Evolutionary conservation across 2,888 invertebrate genomes (phyloP).

Genomic region (Amblyteles armatorius): DNA sequence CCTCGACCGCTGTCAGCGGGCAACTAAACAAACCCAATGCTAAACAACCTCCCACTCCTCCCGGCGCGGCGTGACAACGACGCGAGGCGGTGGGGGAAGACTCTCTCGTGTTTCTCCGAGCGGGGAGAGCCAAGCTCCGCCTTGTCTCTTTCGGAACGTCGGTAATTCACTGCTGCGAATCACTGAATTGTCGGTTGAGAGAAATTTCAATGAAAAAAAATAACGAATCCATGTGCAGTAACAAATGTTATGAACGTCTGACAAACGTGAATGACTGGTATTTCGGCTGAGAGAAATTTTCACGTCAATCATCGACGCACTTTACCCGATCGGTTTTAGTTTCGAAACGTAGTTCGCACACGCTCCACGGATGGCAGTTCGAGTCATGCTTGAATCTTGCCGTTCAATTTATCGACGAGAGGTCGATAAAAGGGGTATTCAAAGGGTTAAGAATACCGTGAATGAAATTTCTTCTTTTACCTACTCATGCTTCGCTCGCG

Average conservation of each 20-base stretch:
- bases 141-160: conserved; percentile 39
- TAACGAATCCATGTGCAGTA: too few relatives aligned
- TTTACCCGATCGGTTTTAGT: not conserved
- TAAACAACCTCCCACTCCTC: conserved; percentile 81
- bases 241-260: not conserved
- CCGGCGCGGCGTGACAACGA: conserved; percentile 75
- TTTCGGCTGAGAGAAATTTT: not conserved
- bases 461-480: not conserved
- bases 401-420: not conserved
- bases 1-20: conserved; percentile 83
- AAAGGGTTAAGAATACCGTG: not conserved
- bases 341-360: not conserved
- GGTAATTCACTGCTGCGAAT: conserved; percentile 4
- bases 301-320: not conserved
- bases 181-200: conserved; percentile 14
- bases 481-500: not conserved
- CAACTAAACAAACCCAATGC: conserved; percentile 83
- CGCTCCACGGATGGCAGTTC: conserved; percentile 30
- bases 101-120: conserved; percentile 11
- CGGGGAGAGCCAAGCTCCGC: conserved; percentile 69
- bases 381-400: not conserved
- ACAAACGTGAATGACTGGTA: not conserved
- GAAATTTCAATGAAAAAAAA: not conserved
- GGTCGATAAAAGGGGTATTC: conserved; percentile 6
- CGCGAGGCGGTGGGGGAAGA: conserved; percentile 35